Base-by-base conservation (phyloP, 1,140 invertebrate genomes). In the Pseudomyrmex concolor region DNA sequence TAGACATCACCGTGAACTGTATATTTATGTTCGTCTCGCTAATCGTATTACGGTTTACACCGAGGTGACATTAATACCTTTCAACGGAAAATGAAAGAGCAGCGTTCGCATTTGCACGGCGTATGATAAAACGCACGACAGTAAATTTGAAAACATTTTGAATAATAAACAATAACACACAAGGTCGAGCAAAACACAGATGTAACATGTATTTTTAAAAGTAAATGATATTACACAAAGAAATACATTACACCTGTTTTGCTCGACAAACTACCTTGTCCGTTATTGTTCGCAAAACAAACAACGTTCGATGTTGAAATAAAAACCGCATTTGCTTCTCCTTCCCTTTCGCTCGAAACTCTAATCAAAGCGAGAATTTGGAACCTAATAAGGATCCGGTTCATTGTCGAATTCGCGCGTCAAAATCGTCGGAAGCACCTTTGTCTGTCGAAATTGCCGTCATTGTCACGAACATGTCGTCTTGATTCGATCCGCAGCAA, bases 401-500 rank as follows among this genome's bases (percentile, higher is more conserved):
- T 59, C 51, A 78, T 12, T 57, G 19, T 43, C 64, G 57, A 71
- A 80, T 34, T 86, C 71, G 45, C 15, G 19, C 70, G 55, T 70
- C 51, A 83, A 70, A 34, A 80, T 70, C 15, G 43, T 59, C n/a
- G 12, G 54, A 4, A 71, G 48, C 12, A 60, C 51, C 62, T 86
- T 84, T 85, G 57, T 81, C 70, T 67, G 51, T 51, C 57, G 57
- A 63, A 76, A 84, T 86, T 67, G 74, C 60, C 25, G 50, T 60
- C 80, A 84, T 89, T 84, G 83, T 86, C 70, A 57, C 50, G 68
- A 43, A 62, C 84, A 80, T 34, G 34, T 85, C 88, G 68, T 77
- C 78, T 81, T 70, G 84, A 85, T 82, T 88, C 76, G 66, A 15
- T 77, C 54, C 54, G 48, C 48, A 45, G 55, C 55, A 50, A 51